These are phyloP conservation scores for Polymixis flavicincta DNA, from an alignment of 2,888 invertebrate genomes.

Conservation along the genomic window DNA sequence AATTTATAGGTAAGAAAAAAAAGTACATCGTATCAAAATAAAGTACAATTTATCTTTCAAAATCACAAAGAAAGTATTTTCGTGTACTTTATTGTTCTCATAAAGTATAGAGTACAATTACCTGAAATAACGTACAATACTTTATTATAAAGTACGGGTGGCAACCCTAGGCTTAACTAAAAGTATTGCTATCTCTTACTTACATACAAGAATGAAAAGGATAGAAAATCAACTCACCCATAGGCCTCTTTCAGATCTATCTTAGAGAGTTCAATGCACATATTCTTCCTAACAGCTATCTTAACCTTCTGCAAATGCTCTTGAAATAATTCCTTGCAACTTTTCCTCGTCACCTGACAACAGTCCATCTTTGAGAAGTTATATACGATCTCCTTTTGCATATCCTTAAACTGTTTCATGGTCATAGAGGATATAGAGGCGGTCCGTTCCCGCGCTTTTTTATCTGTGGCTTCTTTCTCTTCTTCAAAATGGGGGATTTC, in stretches of 20 bases:
- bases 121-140: no score
- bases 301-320: constrained; percentile 76
- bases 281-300: constrained; percentile 71
- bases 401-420: constrained; percentile 83
- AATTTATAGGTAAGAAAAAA: no score
- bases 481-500: constrained; percentile 75
- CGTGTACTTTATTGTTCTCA: no score
- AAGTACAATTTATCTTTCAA: no score
- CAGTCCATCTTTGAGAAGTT: constrained; percentile 81
- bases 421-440: constrained; percentile 74
- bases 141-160: no score
- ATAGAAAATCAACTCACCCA: constrained; percentile 74
- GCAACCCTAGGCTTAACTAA: no score
- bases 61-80: no score
- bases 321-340: constrained; percentile 78
- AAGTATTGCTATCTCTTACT: background rate
- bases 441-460: constrained; percentile 67
- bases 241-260: constrained; percentile 79
- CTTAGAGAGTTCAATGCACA: constrained; percentile 78
- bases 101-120: no score
- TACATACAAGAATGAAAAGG: background rate
- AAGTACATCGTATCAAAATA: no score
- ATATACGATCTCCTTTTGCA: constrained; percentile 80
- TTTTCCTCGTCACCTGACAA: constrained; percentile 75
- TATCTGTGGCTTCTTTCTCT: constrained; percentile 62